A percentile compares a stretch with the other conserved stretches of the same genome.
These are phyloP conservation scores for Drosophila eohydei DNA, from an alignment of 2,888 invertebrate species.

Conservation along the genomic window DNA sequence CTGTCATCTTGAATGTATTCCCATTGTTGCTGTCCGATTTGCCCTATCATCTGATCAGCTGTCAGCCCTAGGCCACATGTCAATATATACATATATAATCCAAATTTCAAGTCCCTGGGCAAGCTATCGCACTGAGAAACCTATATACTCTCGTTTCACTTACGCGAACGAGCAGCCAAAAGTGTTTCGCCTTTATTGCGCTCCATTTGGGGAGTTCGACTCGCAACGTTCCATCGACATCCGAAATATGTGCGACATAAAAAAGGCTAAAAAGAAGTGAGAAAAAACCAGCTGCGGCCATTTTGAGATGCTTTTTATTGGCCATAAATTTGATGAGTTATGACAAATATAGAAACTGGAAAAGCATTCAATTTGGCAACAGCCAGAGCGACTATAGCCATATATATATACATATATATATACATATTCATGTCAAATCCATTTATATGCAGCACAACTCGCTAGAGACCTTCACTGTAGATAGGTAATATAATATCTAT, in stretches of 20 bases:
- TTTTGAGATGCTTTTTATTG: slow-evolving; percentile 72
- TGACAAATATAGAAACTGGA: slow-evolving; percentile 78
- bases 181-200: slow-evolving; percentile 12
- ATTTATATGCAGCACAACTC: slow-evolving; percentile 64
- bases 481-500: not conserved
- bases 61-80: too few species aligned
- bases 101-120: not conserved
- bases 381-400: slow-evolving; percentile 44
- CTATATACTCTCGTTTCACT: not conserved
- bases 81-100: too few species aligned
- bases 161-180: not conserved
- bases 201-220: slow-evolving; percentile 9
- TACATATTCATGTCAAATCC: slow-evolving; percentile 11
- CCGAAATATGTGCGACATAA: slow-evolving; percentile 13
- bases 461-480: slow-evolving; percentile 49
- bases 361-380: slow-evolving; percentile 70
- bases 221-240: not conserved
- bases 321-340: slow-evolving; percentile 67
- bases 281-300: slow-evolving; percentile 75
- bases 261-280: slow-evolving; percentile 27
- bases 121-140: not conserved
- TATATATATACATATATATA: not conserved
- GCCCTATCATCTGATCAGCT: too few species aligned
- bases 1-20: too few species aligned
- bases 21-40: too few species aligned